phyloP scores from a whole-genome alignment of 2,888 invertebrate species.

The Anorthoa munda region DNA sequence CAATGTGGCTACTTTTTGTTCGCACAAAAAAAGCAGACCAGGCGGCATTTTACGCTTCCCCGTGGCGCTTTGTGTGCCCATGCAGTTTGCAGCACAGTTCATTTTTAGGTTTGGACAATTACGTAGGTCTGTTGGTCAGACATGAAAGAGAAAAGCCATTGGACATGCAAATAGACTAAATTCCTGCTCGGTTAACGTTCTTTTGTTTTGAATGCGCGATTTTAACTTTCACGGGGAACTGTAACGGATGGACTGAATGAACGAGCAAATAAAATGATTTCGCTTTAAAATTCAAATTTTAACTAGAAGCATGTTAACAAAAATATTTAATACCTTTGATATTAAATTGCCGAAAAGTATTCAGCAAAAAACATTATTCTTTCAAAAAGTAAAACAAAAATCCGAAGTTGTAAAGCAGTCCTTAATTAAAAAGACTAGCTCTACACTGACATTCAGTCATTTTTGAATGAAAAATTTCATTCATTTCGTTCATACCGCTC shows the following conservation, averaged over 20 bases:
- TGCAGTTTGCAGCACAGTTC: constrained; percentile 58
- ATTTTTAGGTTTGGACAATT: constrained; percentile 64
- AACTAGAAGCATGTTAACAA: background rate
- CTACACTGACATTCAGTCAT: constrained; percentile 31
- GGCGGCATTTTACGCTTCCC: constrained; percentile 56
- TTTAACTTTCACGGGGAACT: constrained; percentile 28
- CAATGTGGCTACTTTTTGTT: constrained; percentile 58
- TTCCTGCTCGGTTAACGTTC: constrained; percentile 25
- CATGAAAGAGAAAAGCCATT: constrained; percentile 55
- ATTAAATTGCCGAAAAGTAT: background rate
- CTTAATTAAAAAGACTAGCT: constrained; percentile 55
- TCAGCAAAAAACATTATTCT: background rate
- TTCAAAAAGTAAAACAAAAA: constrained; percentile 17
- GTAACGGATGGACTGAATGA: background rate
- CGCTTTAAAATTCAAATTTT: background rate
- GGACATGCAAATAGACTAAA: constrained; percentile 55
- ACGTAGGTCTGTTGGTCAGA: constrained; percentile 51
- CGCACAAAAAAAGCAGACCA: constrained; percentile 58
- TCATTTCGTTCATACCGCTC: constrained; percentile 42
- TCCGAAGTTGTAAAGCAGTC: constrained; percentile 13
- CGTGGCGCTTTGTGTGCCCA: constrained; percentile 55
- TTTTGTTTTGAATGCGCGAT: constrained; percentile 34
- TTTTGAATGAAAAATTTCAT: constrained; percentile 53
- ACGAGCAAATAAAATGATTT: background rate
- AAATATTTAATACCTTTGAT: background rate